phyloP scores from a whole-genome alignment of 2,888 invertebrate species.

The Geophilus truncorum region DNA sequence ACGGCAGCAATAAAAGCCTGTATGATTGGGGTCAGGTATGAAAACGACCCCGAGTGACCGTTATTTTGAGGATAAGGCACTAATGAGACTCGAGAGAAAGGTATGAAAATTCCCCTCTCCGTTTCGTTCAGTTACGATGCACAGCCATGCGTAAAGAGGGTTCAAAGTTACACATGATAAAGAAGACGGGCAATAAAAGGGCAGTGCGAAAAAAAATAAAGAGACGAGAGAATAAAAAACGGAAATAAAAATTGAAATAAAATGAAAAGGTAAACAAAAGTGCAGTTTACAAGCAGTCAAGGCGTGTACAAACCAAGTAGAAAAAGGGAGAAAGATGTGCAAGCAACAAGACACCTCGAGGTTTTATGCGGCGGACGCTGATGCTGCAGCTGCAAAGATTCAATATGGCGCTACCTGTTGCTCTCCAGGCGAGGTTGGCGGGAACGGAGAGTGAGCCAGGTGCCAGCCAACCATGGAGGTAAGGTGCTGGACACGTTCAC shows the following conservation, averaged over 20 bases:
- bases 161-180: neutral
- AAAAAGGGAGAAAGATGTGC: neutral
- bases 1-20: conserved; percentile 8
- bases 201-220: neutral
- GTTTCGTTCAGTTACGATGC: neutral
- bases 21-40: conserved; percentile 20
- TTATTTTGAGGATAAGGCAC: conserved; percentile 12
- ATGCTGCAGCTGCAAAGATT: conserved; percentile 4
- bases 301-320: neutral
- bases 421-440: conserved; percentile 27
- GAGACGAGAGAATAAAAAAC: neutral
- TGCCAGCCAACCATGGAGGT: conserved; percentile 33
- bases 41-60: conserved; percentile 20
- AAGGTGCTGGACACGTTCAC: conserved; percentile 15
- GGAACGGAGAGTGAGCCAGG: conserved; percentile 28
- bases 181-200: neutral
- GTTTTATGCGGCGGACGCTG: neutral
- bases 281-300: no score
- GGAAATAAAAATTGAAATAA: neutral
- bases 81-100: conserved; percentile 3
- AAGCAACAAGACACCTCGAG: neutral
- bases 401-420: conserved; percentile 36
- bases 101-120: neutral
- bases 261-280: neutral
- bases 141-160: neutral